phyloP scores from a whole-genome alignment of 1,140 invertebrate species.

The Aphelenchoides besseyi region DNA sequence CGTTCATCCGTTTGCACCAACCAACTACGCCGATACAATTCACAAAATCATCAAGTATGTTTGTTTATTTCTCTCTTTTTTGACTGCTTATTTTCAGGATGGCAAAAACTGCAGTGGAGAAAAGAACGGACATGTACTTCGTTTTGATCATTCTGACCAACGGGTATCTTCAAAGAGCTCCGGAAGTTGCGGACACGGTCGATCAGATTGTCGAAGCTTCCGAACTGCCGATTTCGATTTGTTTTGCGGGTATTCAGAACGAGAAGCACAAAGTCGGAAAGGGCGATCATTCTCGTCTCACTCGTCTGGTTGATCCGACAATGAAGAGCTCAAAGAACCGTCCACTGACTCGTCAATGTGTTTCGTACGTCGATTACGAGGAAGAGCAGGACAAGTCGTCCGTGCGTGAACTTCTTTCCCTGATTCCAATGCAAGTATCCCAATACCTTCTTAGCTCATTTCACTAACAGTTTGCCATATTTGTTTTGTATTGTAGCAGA shows the following conservation, averaged over 20 bases:
- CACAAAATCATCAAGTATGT: conserved; percentile 50
- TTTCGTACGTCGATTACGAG: conserved; percentile 17
- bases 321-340: conserved; percentile 59
- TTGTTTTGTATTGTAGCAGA: too few relatives aligned
- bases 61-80: conserved; percentile 29
- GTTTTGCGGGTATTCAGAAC: conserved; percentile 42
- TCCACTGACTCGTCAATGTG: conserved; percentile 32
- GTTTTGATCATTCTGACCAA: conserved; percentile 46
- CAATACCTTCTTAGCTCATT: background rate
- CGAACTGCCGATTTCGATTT: conserved; percentile 45
- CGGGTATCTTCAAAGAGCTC: conserved; percentile 40
- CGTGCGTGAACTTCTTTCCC: background rate
- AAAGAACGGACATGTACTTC: conserved; percentile 38
- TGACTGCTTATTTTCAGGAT: conserved; percentile 39
- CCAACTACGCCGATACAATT: conserved; percentile 45
- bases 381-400: background rate
- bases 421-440: background rate
- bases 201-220: conserved; percentile 38
- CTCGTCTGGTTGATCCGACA: conserved; percentile 34
- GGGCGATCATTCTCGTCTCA: conserved; percentile 30
- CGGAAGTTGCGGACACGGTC: conserved; percentile 37
- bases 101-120: conserved; percentile 38
- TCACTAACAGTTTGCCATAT: too few relatives aligned
- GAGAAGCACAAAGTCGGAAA: conserved; percentile 38
- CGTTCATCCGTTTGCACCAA: conserved; percentile 43